phyloP scores from a whole-genome alignment of 2,113 vertebrate genomes.

The Gracilinanus agilis region DNA sequence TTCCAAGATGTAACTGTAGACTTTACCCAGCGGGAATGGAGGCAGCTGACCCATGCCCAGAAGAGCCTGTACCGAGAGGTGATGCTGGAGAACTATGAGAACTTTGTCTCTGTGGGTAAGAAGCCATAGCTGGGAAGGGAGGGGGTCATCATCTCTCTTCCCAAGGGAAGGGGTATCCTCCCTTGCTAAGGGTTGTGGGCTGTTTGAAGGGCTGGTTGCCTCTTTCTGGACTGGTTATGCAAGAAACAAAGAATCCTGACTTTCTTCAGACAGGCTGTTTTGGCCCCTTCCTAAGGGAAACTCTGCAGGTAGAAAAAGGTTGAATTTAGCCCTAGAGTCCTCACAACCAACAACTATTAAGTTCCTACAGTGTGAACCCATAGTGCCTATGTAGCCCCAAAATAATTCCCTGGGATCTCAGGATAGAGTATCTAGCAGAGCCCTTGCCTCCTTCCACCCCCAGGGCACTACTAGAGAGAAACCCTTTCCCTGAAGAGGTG shows the following conservation, averaged over 20 bases:
- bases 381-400: background rate
- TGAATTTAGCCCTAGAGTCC: background rate
- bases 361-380: background rate
- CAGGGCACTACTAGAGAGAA: background rate
- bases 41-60: background rate
- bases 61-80: background rate
- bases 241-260: background rate
- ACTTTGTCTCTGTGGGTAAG: slow-evolving; percentile 4
- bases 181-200: background rate
- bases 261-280: background rate
- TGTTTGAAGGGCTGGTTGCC: background rate
- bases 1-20: background rate
- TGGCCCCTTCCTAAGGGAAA: background rate
- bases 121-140: background rate
- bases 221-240: background rate
- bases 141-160: background rate
- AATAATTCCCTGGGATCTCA: background rate
- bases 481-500: background rate
- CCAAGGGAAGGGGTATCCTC: background rate
- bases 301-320: background rate
- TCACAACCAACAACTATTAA: background rate
- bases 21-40: background rate
- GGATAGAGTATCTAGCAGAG: background rate
- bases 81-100: background rate
- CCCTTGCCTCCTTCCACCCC: background rate